Conservation (phyloP, 2,113 vertebrate genomes). For the Syngnathus scovelli region DNA sequence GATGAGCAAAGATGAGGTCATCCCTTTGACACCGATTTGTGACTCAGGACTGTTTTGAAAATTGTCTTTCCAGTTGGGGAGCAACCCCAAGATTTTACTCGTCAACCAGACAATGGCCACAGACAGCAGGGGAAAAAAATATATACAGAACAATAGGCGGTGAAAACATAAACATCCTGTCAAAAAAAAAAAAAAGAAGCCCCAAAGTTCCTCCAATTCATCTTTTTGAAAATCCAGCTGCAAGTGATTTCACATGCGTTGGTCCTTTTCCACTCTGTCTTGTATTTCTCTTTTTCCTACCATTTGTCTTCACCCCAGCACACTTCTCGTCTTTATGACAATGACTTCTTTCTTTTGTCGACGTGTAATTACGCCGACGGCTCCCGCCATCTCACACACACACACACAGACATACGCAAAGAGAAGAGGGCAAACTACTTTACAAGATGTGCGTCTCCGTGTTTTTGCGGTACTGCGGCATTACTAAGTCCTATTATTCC, state of each 20-base stretch:
- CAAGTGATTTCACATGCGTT: background rate
- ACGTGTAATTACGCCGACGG: slow-evolving; percentile 42
- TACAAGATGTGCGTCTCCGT: slow-evolving; percentile 28
- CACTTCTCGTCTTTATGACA: slow-evolving; percentile 43
- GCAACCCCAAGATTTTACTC: slow-evolving; percentile 8
- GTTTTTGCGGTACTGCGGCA: slow-evolving; percentile 8
- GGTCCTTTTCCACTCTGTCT: background rate
- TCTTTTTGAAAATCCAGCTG: slow-evolving; percentile 3
- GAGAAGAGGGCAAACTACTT: slow-evolving; percentile 20
- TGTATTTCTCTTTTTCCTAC: slow-evolving; percentile 7
- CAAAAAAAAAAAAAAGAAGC: background rate
- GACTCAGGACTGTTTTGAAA: background rate
- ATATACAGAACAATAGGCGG: slow-evolving; percentile 1
- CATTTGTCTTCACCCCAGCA: background rate
- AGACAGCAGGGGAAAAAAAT: slow-evolving; percentile 2
- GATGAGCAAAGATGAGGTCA: slow-evolving; percentile 40
- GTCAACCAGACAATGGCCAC: slow-evolving; percentile 15
- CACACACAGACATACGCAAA: background rate
- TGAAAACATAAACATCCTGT: slow-evolving; percentile 23
- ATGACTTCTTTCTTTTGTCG: slow-evolving; percentile 53
- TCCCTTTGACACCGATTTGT: slow-evolving; percentile 28
- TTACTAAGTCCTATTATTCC: background rate
- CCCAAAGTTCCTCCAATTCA: slow-evolving; percentile 5
- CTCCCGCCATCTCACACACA: slow-evolving; percentile 21
- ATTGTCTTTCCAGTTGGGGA: background rate